These are phyloP conservation scores for Batillaria attramentaria DNA, from an alignment of 1,140 invertebrate species.

Conservation along the genomic window DNA sequence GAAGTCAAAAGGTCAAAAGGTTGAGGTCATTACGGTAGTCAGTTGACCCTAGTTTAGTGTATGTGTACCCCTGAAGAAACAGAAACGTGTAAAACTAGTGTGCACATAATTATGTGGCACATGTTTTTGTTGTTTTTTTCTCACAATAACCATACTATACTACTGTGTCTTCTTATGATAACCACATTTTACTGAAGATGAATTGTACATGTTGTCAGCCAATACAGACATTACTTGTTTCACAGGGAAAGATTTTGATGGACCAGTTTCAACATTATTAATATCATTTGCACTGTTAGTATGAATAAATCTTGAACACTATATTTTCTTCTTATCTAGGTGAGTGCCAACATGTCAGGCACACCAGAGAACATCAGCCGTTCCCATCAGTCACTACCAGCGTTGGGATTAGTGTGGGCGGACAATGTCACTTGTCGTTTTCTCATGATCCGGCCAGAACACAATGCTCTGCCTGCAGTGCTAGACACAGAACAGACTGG, in stretches of 20 bases:
- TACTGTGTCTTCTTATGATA: no score
- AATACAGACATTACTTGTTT: neutral
- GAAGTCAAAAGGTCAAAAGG: no score
- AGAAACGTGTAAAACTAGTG: no score
- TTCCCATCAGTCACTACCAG: conserved; percentile 51
- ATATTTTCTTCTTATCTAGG: conserved; percentile 35
- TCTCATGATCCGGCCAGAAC: conserved; percentile 70
- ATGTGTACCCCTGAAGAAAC: no score
- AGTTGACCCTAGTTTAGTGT: no score
- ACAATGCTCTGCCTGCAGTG: neutral
- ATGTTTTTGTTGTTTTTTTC: no score
- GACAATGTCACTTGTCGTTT: conserved; percentile 80
- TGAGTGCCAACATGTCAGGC: conserved; percentile 35
- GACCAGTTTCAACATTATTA: neutral
- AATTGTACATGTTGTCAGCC: neutral
- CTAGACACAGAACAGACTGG: neutral
- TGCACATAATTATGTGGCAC: no score
- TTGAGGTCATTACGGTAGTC: no score
- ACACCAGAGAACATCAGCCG: neutral
- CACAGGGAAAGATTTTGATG: neutral
- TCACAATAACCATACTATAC: no score
- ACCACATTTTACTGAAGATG: no score
- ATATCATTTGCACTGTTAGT: neutral
- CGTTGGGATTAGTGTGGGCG: conserved; percentile 78
- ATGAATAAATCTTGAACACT: neutral